A percentile compares a stretch with the other conserved stretches of the same genome.
phyloP scores from a whole-genome alignment of 2,113 vertebrate genomes.

The Hiodon tergisus region DNA sequence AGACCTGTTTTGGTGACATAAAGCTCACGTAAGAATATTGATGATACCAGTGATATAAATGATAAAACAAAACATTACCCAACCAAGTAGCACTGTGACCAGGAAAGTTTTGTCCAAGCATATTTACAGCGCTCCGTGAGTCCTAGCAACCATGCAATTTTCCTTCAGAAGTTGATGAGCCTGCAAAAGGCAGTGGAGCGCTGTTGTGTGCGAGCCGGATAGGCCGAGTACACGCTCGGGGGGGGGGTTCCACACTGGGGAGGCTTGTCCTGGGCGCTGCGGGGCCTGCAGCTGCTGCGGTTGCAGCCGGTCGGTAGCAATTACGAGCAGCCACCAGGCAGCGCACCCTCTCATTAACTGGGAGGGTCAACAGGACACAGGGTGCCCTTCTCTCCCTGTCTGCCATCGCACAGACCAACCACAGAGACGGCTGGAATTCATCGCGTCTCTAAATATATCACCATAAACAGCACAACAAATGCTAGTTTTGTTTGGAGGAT shows the following conservation, averaged over 20 bases:
- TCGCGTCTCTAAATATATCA: constrained; percentile 59
- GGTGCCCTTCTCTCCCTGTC: constrained; percentile 48
- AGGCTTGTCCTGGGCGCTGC: constrained; percentile 47
- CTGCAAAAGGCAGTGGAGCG: constrained; percentile 46
- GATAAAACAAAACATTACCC: constrained; percentile 14
- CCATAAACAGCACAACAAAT: constrained; percentile 33
- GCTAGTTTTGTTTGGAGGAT: neutral
- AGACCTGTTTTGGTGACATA: no score
- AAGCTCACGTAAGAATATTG: no score
- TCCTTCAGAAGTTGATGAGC: constrained; percentile 56
- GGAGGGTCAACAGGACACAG: constrained; percentile 61
- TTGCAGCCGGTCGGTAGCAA: constrained; percentile 63
- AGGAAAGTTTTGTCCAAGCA: constrained; percentile 57
- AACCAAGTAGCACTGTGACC: constrained; percentile 46
- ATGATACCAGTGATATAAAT: no score
- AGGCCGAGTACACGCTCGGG: constrained; percentile 40
- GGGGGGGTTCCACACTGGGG: constrained; percentile 49
- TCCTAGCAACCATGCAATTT: constrained; percentile 63
- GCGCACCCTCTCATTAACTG: constrained; percentile 70
- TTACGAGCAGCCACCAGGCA: constrained; percentile 58
- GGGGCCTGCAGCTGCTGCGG: constrained; percentile 44
- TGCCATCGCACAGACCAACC: constrained; percentile 47
- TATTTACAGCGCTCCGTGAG: constrained; percentile 52
- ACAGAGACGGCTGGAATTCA: constrained; percentile 54
- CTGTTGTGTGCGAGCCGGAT: constrained; percentile 46